These are phyloP conservation scores for Neodiprion pinetum DNA, from an alignment of 1,140 invertebrate species.

Conservation along the genomic window DNA sequence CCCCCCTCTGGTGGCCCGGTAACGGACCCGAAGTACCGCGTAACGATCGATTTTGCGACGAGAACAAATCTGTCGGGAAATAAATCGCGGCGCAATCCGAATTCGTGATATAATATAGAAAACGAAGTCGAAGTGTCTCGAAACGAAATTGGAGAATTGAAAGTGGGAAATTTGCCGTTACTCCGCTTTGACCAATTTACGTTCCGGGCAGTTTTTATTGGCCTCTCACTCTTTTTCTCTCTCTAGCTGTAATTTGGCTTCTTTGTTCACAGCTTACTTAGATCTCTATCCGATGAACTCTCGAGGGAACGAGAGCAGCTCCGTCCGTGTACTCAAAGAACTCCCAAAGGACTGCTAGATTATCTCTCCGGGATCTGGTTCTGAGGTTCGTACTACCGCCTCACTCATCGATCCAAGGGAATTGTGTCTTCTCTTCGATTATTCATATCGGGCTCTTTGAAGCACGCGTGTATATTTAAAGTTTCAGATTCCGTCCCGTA, in stretches of 20 bases:
- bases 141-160: too few species aligned
- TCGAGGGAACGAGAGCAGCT: neutral
- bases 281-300: neutral
- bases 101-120: too few species aligned
- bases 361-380: neutral
- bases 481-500: too few species aligned
- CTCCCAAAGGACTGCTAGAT: neutral
- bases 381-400: neutral
- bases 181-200: neutral
- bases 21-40: neutral
- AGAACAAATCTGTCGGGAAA: neutral
- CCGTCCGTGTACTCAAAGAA: neutral
- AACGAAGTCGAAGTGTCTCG: too few species aligned
- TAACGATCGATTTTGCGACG: neutral
- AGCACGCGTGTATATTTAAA: neutral
- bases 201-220: neutral
- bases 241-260: neutral
- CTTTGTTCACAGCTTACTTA: slow-evolving; percentile 4
- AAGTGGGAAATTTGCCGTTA: neutral
- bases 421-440: neutral
- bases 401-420: neutral
- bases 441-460: neutral
- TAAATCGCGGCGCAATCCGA: neutral
- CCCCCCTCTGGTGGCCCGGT: neutral
- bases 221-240: neutral